phyloP scores from a whole-genome alignment of 2,888 invertebrate species.

The Tricholauxania praeusta region DNA sequence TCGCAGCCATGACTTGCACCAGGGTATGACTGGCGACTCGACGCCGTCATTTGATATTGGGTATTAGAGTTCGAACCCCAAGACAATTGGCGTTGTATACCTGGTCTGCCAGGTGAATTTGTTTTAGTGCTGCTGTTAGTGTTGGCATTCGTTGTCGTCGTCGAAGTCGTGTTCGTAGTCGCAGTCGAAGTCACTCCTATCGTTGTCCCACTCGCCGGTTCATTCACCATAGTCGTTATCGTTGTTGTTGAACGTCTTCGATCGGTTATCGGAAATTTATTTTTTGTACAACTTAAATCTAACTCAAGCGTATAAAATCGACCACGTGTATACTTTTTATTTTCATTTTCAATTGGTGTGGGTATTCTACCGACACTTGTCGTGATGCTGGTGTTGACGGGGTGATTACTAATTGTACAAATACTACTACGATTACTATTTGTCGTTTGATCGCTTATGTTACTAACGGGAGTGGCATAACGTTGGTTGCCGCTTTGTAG shows the following conservation, averaged over 20 bases:
- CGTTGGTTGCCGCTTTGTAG: neutral
- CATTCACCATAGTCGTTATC: neutral
- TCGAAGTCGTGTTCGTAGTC: conserved; percentile 40
- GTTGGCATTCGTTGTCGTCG: conserved; percentile 39
- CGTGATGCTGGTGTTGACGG: conserved; percentile 37
- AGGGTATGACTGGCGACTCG: too few species aligned
- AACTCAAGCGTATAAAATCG: conserved; percentile 68
- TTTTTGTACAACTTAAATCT: conserved; percentile 72
- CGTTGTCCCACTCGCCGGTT: neutral
- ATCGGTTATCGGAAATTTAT: conserved; percentile 72
- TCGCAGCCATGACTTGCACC: neutral
- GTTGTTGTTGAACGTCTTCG: conserved; percentile 50
- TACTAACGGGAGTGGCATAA: conserved; percentile 24
- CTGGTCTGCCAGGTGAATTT: conserved; percentile 33
- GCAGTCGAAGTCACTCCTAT: conserved; percentile 23
- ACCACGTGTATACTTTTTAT: conserved; percentile 61
- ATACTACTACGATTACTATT: conserved; percentile 52
- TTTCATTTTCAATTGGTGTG: conserved; percentile 58
- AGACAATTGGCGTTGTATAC: neutral
- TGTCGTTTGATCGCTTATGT: conserved; percentile 48
- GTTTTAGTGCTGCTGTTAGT: conserved; percentile 25
- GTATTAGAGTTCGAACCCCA: too few species aligned
- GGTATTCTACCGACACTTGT: conserved; percentile 18
- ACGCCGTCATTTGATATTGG: too few species aligned
- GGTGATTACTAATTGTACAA: conserved; percentile 50